Evolutionary conservation across 2,797 vertebrate species (phyloP).

Genomic region (Alfaro cultratus): DNA sequence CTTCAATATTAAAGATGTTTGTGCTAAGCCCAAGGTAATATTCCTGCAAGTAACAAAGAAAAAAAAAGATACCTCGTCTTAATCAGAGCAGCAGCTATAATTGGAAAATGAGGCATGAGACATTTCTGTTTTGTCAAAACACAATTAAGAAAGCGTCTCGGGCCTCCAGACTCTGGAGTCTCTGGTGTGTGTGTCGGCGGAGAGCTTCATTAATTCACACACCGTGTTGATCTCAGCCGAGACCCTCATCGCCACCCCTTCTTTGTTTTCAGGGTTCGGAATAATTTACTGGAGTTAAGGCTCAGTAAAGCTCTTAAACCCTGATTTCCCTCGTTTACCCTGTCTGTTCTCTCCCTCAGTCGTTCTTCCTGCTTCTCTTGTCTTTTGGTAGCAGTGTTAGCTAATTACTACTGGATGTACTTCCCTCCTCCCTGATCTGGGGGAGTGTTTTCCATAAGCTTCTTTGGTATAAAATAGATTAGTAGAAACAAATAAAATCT

Average conservation of each 20-base stretch:
- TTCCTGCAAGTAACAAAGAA: constrained; percentile 17
- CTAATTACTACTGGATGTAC: constrained; percentile 6
- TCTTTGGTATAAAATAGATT: constrained; percentile 3
- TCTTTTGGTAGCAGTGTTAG: constrained; percentile 15
- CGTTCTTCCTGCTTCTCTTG: constrained; percentile 8
- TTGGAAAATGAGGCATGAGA: constrained; percentile 50
- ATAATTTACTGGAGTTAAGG: constrained; percentile 69
- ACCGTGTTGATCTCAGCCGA: constrained; percentile 57
- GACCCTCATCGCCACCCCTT: constrained; percentile 45
- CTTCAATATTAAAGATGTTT: constrained; percentile 3
- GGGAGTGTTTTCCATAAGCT: constrained; percentile 22
- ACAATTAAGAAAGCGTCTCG: constrained; percentile 54
- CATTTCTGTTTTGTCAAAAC: constrained; percentile 59
- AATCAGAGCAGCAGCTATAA: constrained; percentile 41
- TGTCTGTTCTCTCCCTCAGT: constrained; percentile 29
- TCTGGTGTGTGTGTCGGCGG: constrained; percentile 31
- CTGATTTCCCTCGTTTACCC: constrained; percentile 69
- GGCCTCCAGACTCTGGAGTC: constrained; percentile 52
- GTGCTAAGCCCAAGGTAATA: constrained; percentile 11
- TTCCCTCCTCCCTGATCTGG: constrained; percentile 27
- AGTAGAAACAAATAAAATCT: constrained; percentile 1
- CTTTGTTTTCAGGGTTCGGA: constrained; percentile 64
- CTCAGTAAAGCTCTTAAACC: constrained; percentile 75
- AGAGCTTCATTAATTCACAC: constrained; percentile 64
- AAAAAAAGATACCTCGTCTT: constrained; percentile 17